Evolutionary conservation across 2,888 invertebrate species (phyloP).

Genomic region (Nysson spinosus): DNA sequence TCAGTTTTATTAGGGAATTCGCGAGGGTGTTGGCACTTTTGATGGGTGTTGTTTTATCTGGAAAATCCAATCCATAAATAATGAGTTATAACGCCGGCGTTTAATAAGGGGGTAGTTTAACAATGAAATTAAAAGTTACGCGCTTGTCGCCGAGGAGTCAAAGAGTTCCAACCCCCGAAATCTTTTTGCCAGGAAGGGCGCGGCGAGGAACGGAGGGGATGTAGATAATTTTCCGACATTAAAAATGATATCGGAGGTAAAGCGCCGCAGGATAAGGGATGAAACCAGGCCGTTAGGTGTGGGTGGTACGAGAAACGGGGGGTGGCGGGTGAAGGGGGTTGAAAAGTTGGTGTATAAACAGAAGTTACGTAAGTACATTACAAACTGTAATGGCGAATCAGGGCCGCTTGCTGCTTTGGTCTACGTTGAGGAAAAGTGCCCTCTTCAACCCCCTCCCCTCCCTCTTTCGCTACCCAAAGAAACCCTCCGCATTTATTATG

Average conservation of each 20-base stretch:
- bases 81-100: not conserved
- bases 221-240: slow-evolving; percentile 74
- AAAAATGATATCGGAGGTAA: slow-evolving; percentile 74
- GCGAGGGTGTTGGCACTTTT: slow-evolving; percentile 9
- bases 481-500: slow-evolving; percentile 73
- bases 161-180: slow-evolving; percentile 13
- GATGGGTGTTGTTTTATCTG: slow-evolving; percentile 21
- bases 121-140: slow-evolving; percentile 25
- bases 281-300: slow-evolving; percentile 60
- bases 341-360: slow-evolving; percentile 77
- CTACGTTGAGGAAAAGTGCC: slow-evolving; percentile 63
- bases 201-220: slow-evolving; percentile 32
- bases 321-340: slow-evolving; percentile 42
- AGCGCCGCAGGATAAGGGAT: slow-evolving; percentile 69
- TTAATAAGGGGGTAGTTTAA: slow-evolving; percentile 32
- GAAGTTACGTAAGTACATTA: slow-evolving; percentile 77
- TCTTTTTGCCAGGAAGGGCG: slow-evolving; percentile 35
- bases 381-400: slow-evolving; percentile 76
- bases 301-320: slow-evolving; percentile 17
- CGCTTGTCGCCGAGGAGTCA: not conserved
- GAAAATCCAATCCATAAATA: not conserved
- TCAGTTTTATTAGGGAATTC: slow-evolving; percentile 27
- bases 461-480: too few species aligned
- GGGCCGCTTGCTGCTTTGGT: slow-evolving; percentile 65
- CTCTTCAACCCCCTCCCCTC: slow-evolving; percentile 62